Evolutionary conservation across 2,888 invertebrate genomes (phyloP).

Genomic region (Ypsolopha scabrella): DNA sequence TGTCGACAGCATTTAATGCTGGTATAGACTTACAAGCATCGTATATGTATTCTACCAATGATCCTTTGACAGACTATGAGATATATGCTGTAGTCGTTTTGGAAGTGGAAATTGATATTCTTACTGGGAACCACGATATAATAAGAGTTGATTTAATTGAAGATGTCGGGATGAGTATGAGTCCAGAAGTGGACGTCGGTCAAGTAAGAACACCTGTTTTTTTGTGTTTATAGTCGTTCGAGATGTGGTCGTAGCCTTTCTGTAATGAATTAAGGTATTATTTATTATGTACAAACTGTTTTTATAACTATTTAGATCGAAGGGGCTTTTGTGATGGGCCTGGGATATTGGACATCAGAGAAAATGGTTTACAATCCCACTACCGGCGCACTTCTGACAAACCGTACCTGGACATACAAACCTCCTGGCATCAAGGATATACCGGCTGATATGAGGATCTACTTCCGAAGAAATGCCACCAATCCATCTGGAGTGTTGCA

Average conservation of each 20-base stretch:
- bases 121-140: slow-evolving; percentile 81
- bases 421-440: slow-evolving; percentile 83
- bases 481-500: slow-evolving; percentile 77
- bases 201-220: slow-evolving; percentile 53
- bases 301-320: slow-evolving; percentile 56
- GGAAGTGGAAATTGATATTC: slow-evolving; percentile 82
- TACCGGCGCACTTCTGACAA: slow-evolving; percentile 77
- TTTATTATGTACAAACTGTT: too few relatives aligned
- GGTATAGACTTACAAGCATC: slow-evolving; percentile 73
- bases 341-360: slow-evolving; percentile 83
- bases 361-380: slow-evolving; percentile 72
- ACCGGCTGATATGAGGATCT: slow-evolving; percentile 80
- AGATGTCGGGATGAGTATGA: slow-evolving; percentile 80
- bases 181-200: slow-evolving; percentile 78
- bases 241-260: too few relatives aligned
- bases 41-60: slow-evolving; percentile 64
- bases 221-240: too few relatives aligned
- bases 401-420: slow-evolving; percentile 86
- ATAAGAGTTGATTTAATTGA: slow-evolving; percentile 78
- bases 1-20: slow-evolving; percentile 58
- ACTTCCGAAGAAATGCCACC: slow-evolving; percentile 73
- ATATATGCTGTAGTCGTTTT: slow-evolving; percentile 74
- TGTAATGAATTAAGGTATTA: too few relatives aligned
- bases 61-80: slow-evolving; percentile 67
- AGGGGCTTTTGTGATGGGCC: slow-evolving; percentile 83